A percentile compares a stretch with the other conserved stretches of the same genome.
phyloP scores from a whole-genome alignment of 2,113 vertebrate genomes.

The Carassius gibelio region DNA sequence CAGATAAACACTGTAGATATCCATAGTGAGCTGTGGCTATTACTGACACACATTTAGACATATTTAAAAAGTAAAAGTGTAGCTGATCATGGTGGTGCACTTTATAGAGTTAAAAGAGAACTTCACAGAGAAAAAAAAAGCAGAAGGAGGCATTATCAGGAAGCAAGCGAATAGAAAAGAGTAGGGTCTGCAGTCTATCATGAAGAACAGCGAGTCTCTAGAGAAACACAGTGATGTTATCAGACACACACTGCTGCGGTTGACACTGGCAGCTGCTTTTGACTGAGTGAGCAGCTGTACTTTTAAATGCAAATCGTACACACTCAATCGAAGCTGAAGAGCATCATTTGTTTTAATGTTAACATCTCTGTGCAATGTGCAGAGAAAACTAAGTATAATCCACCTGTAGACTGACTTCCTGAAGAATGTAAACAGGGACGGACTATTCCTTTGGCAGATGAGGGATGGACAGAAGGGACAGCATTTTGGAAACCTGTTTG shows the following conservation, averaged over 20 bases:
- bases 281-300: not conserved
- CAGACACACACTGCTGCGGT: not conserved
- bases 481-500: not conserved
- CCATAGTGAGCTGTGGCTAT: not conserved
- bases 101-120: not conserved
- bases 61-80: not conserved
- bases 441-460: not conserved
- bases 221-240: not conserved
- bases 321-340: not conserved
- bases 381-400: not conserved
- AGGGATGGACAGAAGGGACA: not conserved
- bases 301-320: not conserved
- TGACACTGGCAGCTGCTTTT: slow-evolving; percentile 19
- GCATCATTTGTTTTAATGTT: not conserved
- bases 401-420: not conserved
- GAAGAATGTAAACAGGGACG: not conserved
- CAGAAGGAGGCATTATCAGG: slow-evolving; percentile 7
- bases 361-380: not conserved
- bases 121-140: not conserved
- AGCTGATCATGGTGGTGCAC: not conserved
- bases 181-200: not conserved
- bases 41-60: not conserved
- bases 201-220: not conserved
- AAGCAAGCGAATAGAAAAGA: not conserved
- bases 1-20: not conserved